A percentile compares a stretch with the other conserved stretches of the same genome.
phyloP scores from a whole-genome alignment of 2,797 vertebrate species.

The Rhinichthys osculus region DNA sequence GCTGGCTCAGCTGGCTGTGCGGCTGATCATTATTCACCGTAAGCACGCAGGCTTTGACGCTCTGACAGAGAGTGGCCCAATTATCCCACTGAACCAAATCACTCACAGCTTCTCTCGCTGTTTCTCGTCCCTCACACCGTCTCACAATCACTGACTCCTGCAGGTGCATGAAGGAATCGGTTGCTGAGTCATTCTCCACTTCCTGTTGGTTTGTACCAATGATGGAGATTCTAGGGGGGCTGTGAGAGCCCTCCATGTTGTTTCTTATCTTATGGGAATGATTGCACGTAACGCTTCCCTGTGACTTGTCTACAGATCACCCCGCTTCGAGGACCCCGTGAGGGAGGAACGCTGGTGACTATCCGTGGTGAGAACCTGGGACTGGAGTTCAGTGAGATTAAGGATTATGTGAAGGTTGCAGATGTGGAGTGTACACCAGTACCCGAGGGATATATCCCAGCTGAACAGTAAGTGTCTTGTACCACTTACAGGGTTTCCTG shows the following conservation, averaged over 20 bases:
- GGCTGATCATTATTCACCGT: slow-evolving; percentile 59
- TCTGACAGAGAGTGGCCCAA: slow-evolving; percentile 58
- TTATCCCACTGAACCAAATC: slow-evolving; percentile 59
- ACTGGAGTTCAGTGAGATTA: slow-evolving; percentile 92
- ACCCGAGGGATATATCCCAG: slow-evolving; percentile 93
- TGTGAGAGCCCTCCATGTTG: slow-evolving; percentile 7
- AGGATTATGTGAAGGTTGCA: slow-evolving; percentile 90
- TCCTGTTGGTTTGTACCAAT: slow-evolving; percentile 45
- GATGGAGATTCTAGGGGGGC: not conserved
- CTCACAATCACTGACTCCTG: slow-evolving; percentile 46
- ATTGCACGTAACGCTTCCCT: slow-evolving; percentile 13
- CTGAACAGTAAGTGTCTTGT: slow-evolving; percentile 90
- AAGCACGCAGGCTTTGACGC: slow-evolving; percentile 50
- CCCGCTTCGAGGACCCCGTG: slow-evolving; percentile 90
- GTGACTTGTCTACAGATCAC: slow-evolving; percentile 81
- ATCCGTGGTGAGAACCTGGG: slow-evolving; percentile 97
- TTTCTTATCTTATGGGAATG: slow-evolving; percentile 7
- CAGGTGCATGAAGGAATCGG: slow-evolving; percentile 41
- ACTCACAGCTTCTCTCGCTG: slow-evolving; percentile 47
- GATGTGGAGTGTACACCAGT: slow-evolving; percentile 94
- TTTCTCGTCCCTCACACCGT: slow-evolving; percentile 29
- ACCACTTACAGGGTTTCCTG: not conserved
- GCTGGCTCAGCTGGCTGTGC: slow-evolving; percentile 52
- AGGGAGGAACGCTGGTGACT: slow-evolving; percentile 95
- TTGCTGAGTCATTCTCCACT: slow-evolving; percentile 53